Evolutionary conservation across 2,797 vertebrate genomes (phyloP).

Genomic region (Protonibea diacanthus): DNA sequence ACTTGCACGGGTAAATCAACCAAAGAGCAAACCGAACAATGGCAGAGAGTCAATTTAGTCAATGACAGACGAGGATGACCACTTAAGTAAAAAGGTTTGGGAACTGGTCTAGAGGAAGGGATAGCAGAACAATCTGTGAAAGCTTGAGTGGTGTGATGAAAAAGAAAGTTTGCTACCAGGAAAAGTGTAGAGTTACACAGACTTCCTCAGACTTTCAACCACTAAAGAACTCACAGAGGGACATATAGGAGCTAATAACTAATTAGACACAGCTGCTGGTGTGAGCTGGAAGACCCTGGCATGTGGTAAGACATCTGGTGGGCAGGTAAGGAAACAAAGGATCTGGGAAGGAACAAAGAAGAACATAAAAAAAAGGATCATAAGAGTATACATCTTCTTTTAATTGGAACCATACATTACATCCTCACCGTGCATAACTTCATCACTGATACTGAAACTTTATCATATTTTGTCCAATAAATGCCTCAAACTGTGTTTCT

Average conservation of each 20-base stretch:
- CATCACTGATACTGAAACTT: background rate
- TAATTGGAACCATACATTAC: background rate
- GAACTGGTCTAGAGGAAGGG: background rate
- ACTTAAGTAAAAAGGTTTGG: no score
- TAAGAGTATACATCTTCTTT: background rate
- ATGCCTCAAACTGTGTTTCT: background rate
- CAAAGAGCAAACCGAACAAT: no score
- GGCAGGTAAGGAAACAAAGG: conserved; percentile 33
- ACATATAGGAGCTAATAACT: conserved; percentile 41
- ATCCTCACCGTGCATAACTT: background rate
- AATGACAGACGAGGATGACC: no score
- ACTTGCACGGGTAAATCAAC: no score
- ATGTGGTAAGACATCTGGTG: conserved; percentile 60
- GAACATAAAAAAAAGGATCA: background rate
- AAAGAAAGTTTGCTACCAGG: conserved; percentile 4
- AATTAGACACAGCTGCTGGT: conserved; percentile 48
- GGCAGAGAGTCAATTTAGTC: no score
- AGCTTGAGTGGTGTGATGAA: conserved; percentile 18
- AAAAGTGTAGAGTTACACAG: background rate
- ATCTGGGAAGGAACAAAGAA: conserved; percentile 10
- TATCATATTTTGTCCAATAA: background rate
- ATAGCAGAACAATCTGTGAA: background rate
- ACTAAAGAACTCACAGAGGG: conserved; percentile 19
- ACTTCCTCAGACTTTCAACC: conserved; percentile 18
- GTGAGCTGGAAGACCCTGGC: conserved; percentile 25